Evolutionary conservation across 2,797 vertebrate species (phyloP), one percentile per base, ranked within the genome.

Genomic region (Myripristis murdjan): DNA sequence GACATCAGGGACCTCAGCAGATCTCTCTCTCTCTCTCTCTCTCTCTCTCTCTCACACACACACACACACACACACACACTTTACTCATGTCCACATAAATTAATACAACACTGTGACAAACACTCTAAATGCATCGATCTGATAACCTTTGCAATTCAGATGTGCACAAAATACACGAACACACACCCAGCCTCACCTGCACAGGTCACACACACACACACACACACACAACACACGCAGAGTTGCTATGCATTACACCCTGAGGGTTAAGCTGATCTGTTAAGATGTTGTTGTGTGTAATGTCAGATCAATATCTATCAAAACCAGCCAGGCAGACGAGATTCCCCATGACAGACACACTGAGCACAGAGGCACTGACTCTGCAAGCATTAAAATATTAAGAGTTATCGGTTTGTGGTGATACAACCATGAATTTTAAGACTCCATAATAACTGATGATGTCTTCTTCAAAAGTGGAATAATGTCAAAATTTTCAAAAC

Each of bases 301-400:
- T 37, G 20, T 73, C 31, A 47, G 23, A 80, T 82, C 67, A 52
- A 67, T 73, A 76, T 70, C 46, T 51, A 52, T 63, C 49, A n/a
- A 71, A 46, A 77, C 26, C 37, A 10, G 48, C 5, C 1, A 52
- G 24, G 12, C 44, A 31, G 23, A 15, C 22, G 18, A 9, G 23
- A 10, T 51, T n/a, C 28, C 14, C 23, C 4, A 22, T 0, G 7
- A 62, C 37, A 63, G 44, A 31, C 26, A 5, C 15, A 18, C 41
- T 3, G 3, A 23, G 24, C 16, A 33, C 0, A 0, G 33, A 33
- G 4, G 41, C 41, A n/a, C 5, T 6, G 18, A 55, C 18, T 5
- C 54, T 0, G 7, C 6, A 18, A 55, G 26, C 3, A 58, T 1
- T 20, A 20, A 33, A 31, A 43, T 16, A 15, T 20, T 4, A 54